phyloP scores from a whole-genome alignment of 2,888 invertebrate genomes.

The Empis stercorea region DNA sequence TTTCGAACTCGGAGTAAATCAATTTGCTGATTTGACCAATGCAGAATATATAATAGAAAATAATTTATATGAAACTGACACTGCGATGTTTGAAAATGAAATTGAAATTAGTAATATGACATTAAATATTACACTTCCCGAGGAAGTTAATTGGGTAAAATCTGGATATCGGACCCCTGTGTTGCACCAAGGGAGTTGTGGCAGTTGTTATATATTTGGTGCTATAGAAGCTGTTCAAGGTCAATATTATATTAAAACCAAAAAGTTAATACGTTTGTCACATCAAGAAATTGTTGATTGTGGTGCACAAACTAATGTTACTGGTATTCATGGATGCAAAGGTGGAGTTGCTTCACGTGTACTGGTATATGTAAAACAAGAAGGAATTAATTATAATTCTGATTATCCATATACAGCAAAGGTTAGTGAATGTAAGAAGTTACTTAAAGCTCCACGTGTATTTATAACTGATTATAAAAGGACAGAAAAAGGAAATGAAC shows the following conservation, averaged over 20 bases:
- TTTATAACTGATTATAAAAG: not conserved
- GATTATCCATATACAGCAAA: not conserved
- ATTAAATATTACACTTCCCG: not conserved
- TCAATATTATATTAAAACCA: not conserved
- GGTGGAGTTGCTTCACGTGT: not conserved
- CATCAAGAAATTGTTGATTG: constrained; percentile 1
- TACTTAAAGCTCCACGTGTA: not conserved
- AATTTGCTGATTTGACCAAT: not conserved
- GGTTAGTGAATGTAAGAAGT: not conserved
- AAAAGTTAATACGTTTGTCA: not conserved
- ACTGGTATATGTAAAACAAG: not conserved
- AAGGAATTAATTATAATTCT: not conserved
- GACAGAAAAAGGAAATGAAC: constrained; percentile 7
- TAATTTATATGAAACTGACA: too few species aligned
- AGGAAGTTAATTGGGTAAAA: constrained; percentile 1
- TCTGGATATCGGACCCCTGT: not conserved
- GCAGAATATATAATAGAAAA: not conserved
- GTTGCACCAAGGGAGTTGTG: constrained; percentile 18
- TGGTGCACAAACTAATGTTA: constrained; percentile 35
- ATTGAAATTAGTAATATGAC: too few species aligned
- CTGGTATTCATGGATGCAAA: not conserved
- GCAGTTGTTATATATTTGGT: constrained; percentile 22
- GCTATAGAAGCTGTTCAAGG: not conserved
- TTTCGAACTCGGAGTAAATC: not conserved
- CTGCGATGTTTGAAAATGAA: not conserved